These are phyloP conservation scores for Drosophila kuntzei DNA, from an alignment of 2,888 invertebrate genomes.

Conservation along the genomic window DNA sequence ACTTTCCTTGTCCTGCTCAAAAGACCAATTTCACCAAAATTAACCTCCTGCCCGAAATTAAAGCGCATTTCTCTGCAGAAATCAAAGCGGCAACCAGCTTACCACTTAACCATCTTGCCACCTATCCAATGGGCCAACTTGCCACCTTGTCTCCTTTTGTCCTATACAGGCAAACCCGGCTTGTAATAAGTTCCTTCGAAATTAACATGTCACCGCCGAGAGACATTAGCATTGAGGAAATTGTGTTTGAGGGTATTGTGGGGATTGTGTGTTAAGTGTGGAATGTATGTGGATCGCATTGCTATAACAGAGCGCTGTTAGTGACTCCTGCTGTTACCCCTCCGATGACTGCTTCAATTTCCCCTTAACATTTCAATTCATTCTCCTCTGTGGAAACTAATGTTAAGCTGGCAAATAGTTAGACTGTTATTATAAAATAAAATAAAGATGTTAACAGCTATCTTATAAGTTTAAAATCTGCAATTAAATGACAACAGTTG, in stretches of 20 bases:
- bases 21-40: slow-evolving; percentile 69
- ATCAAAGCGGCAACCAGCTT: slow-evolving; percentile 53
- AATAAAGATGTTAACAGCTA: not conserved
- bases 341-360: not conserved
- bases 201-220: slow-evolving; percentile 77
- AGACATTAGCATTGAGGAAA: slow-evolving; percentile 60
- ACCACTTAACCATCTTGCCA: not conserved
- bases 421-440: not conserved
- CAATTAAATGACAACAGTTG: not conserved
- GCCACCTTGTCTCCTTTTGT: slow-evolving; percentile 14
- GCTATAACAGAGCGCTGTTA: slow-evolving; percentile 11
- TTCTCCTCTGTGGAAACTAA: slow-evolving; percentile 9
- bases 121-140: not conserved
- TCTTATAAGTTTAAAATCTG: not conserved
- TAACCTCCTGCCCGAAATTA: slow-evolving; percentile 69
- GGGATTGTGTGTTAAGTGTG: slow-evolving; percentile 12
- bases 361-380: not conserved
- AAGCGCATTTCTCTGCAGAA: slow-evolving; percentile 61
- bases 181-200: slow-evolving; percentile 71
- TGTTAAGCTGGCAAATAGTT: not conserved
- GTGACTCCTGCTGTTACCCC: not conserved
- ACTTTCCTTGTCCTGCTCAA: not conserved
- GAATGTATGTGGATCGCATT: slow-evolving; percentile 33
- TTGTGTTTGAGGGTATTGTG: slow-evolving; percentile 1
- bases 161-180: slow-evolving; percentile 21